These are phyloP conservation scores for Marcusenius ussheri DNA, from an alignment of 2,113 vertebrate genomes.

Conservation along the genomic window DNA sequence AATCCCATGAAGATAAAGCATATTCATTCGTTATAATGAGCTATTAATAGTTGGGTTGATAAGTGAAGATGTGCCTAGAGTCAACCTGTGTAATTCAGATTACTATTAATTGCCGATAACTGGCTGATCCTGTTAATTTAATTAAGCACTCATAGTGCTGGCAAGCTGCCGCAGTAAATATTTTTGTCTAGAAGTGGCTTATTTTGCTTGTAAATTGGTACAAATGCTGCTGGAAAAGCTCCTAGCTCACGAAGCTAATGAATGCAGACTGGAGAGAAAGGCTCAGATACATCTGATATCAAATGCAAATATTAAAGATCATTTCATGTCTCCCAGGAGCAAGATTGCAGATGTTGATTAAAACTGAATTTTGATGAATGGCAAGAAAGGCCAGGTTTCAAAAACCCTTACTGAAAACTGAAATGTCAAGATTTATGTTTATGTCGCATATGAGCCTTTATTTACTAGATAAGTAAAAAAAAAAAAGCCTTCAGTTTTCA, in stretches of 20 bases:
- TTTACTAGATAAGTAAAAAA: conserved; percentile 5
- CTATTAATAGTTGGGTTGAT: neutral
- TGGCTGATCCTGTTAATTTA: neutral
- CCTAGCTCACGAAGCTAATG: neutral
- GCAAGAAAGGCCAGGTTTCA: conserved; percentile 22
- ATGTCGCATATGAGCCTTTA: conserved; percentile 1
- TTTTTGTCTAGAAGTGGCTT: neutral
- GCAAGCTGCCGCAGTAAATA: neutral
- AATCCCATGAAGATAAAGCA: neutral
- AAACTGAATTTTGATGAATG: conserved; percentile 23
- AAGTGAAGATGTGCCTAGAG: neutral
- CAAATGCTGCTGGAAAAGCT: neutral
- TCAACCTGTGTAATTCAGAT: neutral
- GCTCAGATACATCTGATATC: conserved; percentile 7
- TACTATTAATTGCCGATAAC: neutral
- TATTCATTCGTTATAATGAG: neutral
- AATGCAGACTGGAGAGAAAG: neutral
- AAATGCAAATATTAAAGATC: conserved; percentile 15
- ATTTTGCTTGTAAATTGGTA: neutral
- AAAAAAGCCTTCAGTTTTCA: conserved; percentile 7
- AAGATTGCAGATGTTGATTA: conserved; percentile 13
- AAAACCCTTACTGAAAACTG: conserved; percentile 19
- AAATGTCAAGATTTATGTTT: conserved; percentile 27
- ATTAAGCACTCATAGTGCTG: neutral
- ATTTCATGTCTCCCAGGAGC: conserved; percentile 17